Conservation (phyloP, 2,888 invertebrate species). For the Aleiodes alternator region DNA sequence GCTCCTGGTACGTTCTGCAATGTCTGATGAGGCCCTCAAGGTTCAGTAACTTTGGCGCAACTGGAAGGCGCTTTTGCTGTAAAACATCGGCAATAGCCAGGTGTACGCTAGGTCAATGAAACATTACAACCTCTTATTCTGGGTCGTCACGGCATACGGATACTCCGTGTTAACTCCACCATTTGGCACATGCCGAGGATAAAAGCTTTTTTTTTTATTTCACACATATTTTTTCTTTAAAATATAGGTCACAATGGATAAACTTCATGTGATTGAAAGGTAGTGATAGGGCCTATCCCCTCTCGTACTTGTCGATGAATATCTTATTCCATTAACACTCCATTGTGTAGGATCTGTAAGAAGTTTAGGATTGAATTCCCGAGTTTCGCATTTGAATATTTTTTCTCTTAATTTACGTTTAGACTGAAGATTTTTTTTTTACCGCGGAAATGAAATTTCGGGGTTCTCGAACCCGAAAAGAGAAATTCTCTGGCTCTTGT, state of each 20-base stretch:
- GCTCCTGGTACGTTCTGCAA: not conserved
- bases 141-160: slow-evolving; percentile 66
- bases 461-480: no score
- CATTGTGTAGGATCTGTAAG: not conserved
- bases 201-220: slow-evolving; percentile 18
- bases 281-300: not conserved
- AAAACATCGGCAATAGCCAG: slow-evolving; percentile 57
- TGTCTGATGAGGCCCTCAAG: slow-evolving; percentile 11
- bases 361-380: not conserved
- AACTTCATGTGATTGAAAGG: not conserved
- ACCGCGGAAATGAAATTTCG: no score
- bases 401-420: no score
- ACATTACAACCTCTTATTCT: slow-evolving; percentile 55
- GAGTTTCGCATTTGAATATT: no score
- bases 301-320: not conserved
- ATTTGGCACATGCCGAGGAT: slow-evolving; percentile 59
- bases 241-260: slow-evolving; percentile 46
- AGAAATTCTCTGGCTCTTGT: no score
- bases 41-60: slow-evolving; percentile 17
- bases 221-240: slow-evolving; percentile 36
- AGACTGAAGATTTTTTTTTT: no score
- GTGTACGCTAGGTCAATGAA: slow-evolving; percentile 52
- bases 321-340: not conserved
- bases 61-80: slow-evolving; percentile 10
- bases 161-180: slow-evolving; percentile 58